phyloP scores from a whole-genome alignment of 1,140 invertebrate species.

The Ctenoplectra terminalis region DNA sequence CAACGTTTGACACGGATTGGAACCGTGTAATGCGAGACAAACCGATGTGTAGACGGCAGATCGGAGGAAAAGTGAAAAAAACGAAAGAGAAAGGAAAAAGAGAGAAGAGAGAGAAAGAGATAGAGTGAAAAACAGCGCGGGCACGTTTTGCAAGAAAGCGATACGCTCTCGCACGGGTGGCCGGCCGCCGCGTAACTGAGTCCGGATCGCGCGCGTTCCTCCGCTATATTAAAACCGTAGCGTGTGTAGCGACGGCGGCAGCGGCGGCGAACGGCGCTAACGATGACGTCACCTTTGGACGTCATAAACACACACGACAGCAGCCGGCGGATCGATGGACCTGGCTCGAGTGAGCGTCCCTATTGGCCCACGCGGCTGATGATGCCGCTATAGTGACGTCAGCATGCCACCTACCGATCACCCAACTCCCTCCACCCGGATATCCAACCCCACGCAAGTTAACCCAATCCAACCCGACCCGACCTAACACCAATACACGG shows the following conservation, averaged over 20 bases:
- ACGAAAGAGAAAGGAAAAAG: background rate
- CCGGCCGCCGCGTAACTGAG: slow-evolving; percentile 82
- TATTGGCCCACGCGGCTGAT: slow-evolving; percentile 73
- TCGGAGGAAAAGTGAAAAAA: background rate
- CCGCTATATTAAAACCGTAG: slow-evolving; percentile 83
- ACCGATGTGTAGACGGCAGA: too few species aligned
- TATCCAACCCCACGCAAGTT: slow-evolving; percentile 35
- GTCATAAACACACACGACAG: slow-evolving; percentile 75
- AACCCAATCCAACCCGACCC: slow-evolving; percentile 52
- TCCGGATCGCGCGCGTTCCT: slow-evolving; percentile 78
- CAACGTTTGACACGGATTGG: too few species aligned
- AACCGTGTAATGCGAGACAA: too few species aligned
- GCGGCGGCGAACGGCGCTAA: slow-evolving; percentile 68
- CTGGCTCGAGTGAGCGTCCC: slow-evolving; percentile 64
- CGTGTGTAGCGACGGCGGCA: slow-evolving; percentile 77
- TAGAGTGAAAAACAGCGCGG: slow-evolving; percentile 37
- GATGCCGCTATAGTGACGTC: slow-evolving; percentile 77
- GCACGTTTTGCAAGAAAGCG: slow-evolving; percentile 49
- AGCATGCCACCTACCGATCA: slow-evolving; percentile 68
- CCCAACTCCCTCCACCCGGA: slow-evolving; percentile 49
- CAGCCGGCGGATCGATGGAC: slow-evolving; percentile 75
- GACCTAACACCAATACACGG: slow-evolving; percentile 47
- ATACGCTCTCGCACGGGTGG: slow-evolving; percentile 78
- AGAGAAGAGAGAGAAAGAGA: slow-evolving; percentile 14
- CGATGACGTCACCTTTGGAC: slow-evolving; percentile 73